Evolutionary conservation across 2,113 vertebrate species (phyloP).

Genomic region (Brienomyrus brachyistius): DNA sequence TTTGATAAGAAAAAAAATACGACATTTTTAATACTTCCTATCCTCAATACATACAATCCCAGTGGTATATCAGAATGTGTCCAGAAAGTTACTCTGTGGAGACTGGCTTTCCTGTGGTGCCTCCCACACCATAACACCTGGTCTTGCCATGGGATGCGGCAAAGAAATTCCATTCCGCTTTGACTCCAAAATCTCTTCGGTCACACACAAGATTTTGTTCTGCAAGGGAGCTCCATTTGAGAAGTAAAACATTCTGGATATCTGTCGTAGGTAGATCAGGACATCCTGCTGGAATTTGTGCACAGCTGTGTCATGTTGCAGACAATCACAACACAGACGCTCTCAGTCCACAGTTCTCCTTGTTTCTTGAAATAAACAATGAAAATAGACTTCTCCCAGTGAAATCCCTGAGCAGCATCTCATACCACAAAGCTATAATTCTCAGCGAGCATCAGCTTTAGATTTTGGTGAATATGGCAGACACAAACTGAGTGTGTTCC

Average conservation of each 20-base stretch:
- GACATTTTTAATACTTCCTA: background rate
- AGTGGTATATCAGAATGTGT: background rate
- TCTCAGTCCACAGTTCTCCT: background rate
- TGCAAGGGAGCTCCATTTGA: background rate
- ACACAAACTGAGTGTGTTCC: too few relatives aligned
- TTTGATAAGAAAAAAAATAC: too few relatives aligned
- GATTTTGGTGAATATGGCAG: too few relatives aligned
- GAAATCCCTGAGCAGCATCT: too few relatives aligned
- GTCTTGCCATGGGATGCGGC: too few relatives aligned
- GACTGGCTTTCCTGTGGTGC: background rate
- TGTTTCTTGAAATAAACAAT: too few relatives aligned
- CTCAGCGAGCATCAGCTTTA: too few relatives aligned
- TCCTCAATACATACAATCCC: background rate
- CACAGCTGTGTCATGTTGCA: background rate
- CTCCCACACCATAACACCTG: too few relatives aligned
- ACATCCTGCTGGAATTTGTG: background rate
- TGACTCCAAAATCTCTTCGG: background rate
- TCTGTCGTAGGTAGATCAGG: background rate
- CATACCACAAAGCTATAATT: too few relatives aligned
- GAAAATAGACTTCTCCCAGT: too few relatives aligned
- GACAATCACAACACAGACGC: background rate
- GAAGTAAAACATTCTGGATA: background rate
- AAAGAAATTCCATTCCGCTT: background rate
- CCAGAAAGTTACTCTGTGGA: background rate
- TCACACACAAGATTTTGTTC: background rate